Base-by-base conservation (phyloP, 2,797 vertebrate genomes). In the Danio kyathit region DNA sequence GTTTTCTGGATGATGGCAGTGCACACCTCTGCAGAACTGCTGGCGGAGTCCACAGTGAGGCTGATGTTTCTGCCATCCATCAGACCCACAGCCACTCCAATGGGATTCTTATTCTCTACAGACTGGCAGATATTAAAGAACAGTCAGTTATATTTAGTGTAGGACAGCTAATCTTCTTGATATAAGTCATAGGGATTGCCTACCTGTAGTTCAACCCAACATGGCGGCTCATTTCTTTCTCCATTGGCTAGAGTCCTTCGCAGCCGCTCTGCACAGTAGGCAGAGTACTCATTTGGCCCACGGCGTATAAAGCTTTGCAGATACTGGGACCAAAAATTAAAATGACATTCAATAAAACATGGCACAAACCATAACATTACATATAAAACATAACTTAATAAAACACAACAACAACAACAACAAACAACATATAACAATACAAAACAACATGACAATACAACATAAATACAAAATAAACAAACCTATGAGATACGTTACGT, bases 131-230 rank as follows among this genome's bases (percentile, higher is more conserved):
- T 13, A 71, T n/a, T 21, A 69, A 52, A n/a, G 1, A 69, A 67
- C 5, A 43, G 0, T 16, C 71, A 12, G 83, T 66, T 40, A 59
- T 11, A 48, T 54, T 75, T 12, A 56, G 63, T 41, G 41, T 52
- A 57, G 17, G 8, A 64, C 21, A 1, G 11, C 7, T 19, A 65
- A 46, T 76, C 21, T 17, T 29, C 29, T 29, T 29, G 1, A 29
- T 38, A 1, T 10, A n/a, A 1, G 5, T 21, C 6, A 65, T 43
- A 19, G 29, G 21, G 43, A 41, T 12, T 48, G 17, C 82, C 14
- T 92, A 98, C 98, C 95, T 98, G 92, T 2, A 98, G 91, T 89
- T 99, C 98, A 65, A 96, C 83, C 94, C 94, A 98, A 85, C 96
- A 97, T 0, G 97, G 95, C 2, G 95, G 92, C 86, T 99, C 96